These are phyloP conservation scores for Philereme vetulata DNA, from an alignment of 2,888 invertebrate species.

Conservation along the genomic window DNA sequence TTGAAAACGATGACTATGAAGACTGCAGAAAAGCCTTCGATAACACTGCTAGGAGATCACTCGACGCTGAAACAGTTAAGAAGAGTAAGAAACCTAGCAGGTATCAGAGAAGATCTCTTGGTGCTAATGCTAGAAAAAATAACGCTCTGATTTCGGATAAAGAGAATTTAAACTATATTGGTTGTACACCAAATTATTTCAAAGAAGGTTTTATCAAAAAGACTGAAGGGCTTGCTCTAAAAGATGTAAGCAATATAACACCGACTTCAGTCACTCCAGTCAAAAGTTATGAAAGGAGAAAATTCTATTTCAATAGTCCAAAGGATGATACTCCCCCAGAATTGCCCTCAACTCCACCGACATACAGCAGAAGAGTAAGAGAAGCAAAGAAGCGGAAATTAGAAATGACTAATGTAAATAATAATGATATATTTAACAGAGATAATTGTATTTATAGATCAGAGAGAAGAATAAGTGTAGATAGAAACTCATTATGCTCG, in stretches of 20 bases:
- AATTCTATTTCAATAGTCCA: constrained; percentile 56
- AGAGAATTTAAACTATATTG: constrained; percentile 78
- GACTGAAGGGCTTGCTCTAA: constrained; percentile 74
- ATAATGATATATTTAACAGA: constrained; percentile 63
- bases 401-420: constrained; percentile 68
- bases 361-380: constrained; percentile 75
- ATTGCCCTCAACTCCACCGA: constrained; percentile 71
- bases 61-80: constrained; percentile 71
- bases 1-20: constrained; percentile 50
- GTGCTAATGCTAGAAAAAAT: constrained; percentile 67
- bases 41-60: constrained; percentile 61
- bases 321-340: constrained; percentile 68
- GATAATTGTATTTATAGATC: constrained; percentile 70
- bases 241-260: constrained; percentile 86
- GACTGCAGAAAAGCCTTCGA: constrained; percentile 54
- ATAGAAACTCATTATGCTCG: constrained; percentile 54
- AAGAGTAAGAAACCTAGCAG: constrained; percentile 77
- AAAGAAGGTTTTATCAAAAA: constrained; percentile 84
- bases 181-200: constrained; percentile 84
- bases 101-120: constrained; percentile 74
- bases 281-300: constrained; percentile 62
- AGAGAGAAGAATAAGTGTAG: constrained; percentile 65
- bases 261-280: constrained; percentile 75
- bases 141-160: constrained; percentile 66
- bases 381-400: constrained; percentile 78